Evolutionary conservation across 1,140 invertebrate species (phyloP).

Genomic region (Halotydeus destructor): DNA sequence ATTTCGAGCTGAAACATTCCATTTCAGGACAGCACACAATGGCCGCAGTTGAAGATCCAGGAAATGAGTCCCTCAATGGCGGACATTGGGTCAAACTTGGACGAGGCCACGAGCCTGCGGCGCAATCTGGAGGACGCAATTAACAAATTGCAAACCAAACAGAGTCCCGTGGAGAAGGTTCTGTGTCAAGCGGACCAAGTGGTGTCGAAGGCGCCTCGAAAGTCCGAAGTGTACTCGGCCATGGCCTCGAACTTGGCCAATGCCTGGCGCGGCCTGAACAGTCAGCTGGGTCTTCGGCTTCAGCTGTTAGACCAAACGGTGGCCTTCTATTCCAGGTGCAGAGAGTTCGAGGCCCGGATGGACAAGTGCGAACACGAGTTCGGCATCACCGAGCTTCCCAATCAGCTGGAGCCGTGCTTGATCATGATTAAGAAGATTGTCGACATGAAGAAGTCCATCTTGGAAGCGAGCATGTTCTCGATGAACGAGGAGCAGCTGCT

Average conservation of each 20-base stretch:
- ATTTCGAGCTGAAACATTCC: neutral
- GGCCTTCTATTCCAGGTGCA: conserved; percentile 11
- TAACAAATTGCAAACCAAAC: conserved; percentile 63
- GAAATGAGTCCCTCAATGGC: conserved; percentile 64
- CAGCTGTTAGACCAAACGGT: conserved; percentile 46
- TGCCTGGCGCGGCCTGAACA: conserved; percentile 70
- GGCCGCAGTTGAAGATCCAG: conserved; percentile 58
- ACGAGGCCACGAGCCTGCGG: conserved; percentile 49
- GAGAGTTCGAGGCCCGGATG: conserved; percentile 44
- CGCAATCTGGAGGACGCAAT: conserved; percentile 61
- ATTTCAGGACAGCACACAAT: conserved; percentile 54
- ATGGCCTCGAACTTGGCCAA: conserved; percentile 71
- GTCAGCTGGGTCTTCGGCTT: conserved; percentile 49
- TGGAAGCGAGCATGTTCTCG: conserved; percentile 50
- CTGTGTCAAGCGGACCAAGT: conserved; percentile 61
- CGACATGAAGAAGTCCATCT: neutral
- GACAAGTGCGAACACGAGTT: conserved; percentile 41
- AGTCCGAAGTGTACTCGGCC: conserved; percentile 58
- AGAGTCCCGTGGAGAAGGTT: conserved; percentile 71
- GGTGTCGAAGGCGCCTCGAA: conserved; percentile 49
- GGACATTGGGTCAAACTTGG: conserved; percentile 47
- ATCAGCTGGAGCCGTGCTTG: conserved; percentile 42
- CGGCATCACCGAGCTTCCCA: conserved; percentile 36
- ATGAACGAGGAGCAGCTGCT: conserved; percentile 54
- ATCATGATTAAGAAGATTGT: conserved; percentile 29